Evolutionary conservation across 2,888 invertebrate species (phyloP), one percentile per base, ranked within the genome.

Genomic region (Anoplius nigerrimus): DNA sequence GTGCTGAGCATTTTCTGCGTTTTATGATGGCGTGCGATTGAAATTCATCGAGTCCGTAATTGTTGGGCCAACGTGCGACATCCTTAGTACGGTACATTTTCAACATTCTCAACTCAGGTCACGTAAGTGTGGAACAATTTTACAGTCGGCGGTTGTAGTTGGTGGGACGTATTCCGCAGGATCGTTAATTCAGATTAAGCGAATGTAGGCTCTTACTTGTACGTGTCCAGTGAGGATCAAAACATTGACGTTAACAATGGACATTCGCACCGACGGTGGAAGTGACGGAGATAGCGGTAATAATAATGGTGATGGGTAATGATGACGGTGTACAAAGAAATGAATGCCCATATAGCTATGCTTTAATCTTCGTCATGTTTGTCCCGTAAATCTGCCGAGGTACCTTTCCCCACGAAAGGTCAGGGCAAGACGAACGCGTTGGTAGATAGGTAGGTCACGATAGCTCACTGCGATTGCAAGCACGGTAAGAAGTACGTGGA

Each of bases 381-480:
- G 66, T 66, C 60, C 64, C 63, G 71, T 67, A 78, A 78, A 79
- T 64, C 77, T 62, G 53, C 58, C 46, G 58, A 71, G 69, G 61
- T 75, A 78, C 79, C 79, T 79, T 79, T 79, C 80, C 69, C 72
- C 70, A 66, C 55, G 61, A 79, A 79, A 79, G 79, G 79, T 79
- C 79, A 79, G 78, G 71, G 66, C 72, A 70, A 78, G 66, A 80
- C 46, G 58, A 63, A 67, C 75, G 80, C 66, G 45, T 69, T 59
- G 58, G 80, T 66, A 27, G 27, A 27, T 34, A 62, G 78, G 54
- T 73, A 69, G 77, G 75, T 78, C 75, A 66, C 62, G 67, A 69
- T 75, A 62, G 22, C 48, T 71, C 58, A 62, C 63, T 64, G 68
- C 64, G 66, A 70, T 68, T 51, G 55, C 24, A 46, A 66, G 45